phyloP scores from a whole-genome alignment of 1,140 invertebrate species.

The Thaumatotibia leucotreta region DNA sequence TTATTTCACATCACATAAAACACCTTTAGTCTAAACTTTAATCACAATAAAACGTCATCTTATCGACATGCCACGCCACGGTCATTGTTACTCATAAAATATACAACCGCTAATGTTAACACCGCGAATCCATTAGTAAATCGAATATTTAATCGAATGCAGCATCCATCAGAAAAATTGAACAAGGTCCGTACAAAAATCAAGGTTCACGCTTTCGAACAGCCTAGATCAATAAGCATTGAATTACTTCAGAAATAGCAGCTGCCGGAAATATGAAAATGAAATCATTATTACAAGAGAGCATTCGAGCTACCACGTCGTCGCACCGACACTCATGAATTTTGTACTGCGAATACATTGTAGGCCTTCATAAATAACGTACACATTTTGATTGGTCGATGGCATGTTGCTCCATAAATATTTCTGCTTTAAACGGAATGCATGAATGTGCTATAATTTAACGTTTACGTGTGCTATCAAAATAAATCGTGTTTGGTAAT shows the following conservation, averaged over 20 bases:
- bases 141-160: background rate
- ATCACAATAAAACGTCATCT: background rate
- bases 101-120: background rate
- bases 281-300: slow-evolving; percentile 6
- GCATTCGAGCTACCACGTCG: background rate
- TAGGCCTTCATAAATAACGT: slow-evolving; percentile 2
- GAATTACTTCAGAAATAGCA: background rate
- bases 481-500: background rate
- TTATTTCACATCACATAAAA: background rate
- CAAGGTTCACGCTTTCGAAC: background rate
- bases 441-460: background rate
- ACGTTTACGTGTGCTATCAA: background rate
- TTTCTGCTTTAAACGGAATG: background rate
- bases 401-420: background rate
- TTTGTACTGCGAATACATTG: slow-evolving; percentile 1
- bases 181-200: background rate
- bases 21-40: background rate
- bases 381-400: background rate
- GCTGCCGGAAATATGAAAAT: slow-evolving; percentile 4
- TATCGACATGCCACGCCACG: too few species aligned
- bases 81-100: background rate
- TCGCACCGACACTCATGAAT: background rate
- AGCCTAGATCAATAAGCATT: background rate
- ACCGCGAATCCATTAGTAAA: background rate
- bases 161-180: background rate